Conservation (phyloP, 2,888 invertebrate genomes). For the Chrysina gloriosa region DNA sequence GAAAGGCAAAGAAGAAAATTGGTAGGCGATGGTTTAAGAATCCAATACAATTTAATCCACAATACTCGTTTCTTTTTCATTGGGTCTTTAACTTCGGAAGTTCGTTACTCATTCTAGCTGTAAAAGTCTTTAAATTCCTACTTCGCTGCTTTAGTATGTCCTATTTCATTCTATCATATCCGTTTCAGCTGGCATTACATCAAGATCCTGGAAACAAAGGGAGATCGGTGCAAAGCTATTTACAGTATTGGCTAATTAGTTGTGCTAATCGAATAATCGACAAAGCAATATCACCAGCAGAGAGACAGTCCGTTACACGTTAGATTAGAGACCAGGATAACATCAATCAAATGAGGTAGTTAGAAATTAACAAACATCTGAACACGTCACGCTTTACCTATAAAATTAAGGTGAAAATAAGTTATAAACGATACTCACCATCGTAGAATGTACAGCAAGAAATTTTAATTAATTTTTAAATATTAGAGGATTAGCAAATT, state of each 20-base stretch:
- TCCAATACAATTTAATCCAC: no score
- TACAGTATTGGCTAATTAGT: conserved; percentile 18
- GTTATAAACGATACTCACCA: no score
- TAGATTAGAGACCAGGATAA: conserved; percentile 7
- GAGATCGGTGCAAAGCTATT: background rate
- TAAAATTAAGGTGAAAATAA: conserved; percentile 12
- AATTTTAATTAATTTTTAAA: no score
- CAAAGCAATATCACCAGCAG: conserved; percentile 18
- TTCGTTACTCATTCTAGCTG: no score
- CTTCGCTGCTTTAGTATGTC: no score
- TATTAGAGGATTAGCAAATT: no score
- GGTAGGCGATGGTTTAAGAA: no score
- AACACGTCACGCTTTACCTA: background rate
- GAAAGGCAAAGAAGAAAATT: no score
- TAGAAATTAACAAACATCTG: conserved; percentile 3
- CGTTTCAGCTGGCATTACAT: conserved; percentile 4
- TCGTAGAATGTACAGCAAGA: no score
- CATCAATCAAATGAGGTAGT: conserved; percentile 7
- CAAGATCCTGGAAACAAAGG: background rate
- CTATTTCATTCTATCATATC: background rate
- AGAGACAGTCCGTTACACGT: background rate
- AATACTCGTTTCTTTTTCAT: no score
- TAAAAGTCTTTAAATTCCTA: no score
- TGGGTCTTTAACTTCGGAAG: no score
- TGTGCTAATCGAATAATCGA: conserved; percentile 26